Evolutionary conservation across 2,797 vertebrate species (phyloP), one percentile per base, ranked within the genome.

Genomic region (Pampus argenteus): DNA sequence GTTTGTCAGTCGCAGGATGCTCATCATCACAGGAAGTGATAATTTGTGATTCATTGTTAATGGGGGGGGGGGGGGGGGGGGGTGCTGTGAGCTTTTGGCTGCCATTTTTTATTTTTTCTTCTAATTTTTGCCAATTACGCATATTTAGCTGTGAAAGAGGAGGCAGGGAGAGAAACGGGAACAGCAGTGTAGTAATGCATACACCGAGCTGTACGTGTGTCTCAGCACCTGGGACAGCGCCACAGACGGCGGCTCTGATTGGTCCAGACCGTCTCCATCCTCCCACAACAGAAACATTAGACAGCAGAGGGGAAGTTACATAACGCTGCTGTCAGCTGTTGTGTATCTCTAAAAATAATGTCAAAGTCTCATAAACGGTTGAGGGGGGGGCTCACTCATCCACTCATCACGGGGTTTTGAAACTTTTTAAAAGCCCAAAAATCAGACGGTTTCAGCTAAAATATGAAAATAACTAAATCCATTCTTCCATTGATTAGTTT

Each of bases 151-250:
- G 18, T 15, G 54, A 67, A 50, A 55, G 26, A 42, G n/a, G 0
- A 2, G 10, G 14, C 9, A 11, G 17, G 17, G 22, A 14, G 2
- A 1, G 22, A 9, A 20, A 15, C 26, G 36, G 38, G n/a, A 25
- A 23, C 5, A 26, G 26, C 20, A 26, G 44, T 0, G 20, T 15
- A 10, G 68, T 29, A 0, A 50, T 6, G 15, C 49, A 38, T 3
- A 34, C 52, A 9, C 36, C 0, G 50, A 64, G 51, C 58, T 48
- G 18, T 1, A 3, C 25, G 54, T 11, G 75, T 48, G 56, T 74
- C 81, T 83, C 85, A 86, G 88, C 45, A 87, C 86, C 74, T 0
- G 0, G 85, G 85, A 87, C 74, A 90, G 88, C 52, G 76, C 71
- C 74, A 31, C 61, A 13, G 47, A 42, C 40, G 11, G 49, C 47